Evolutionary conservation across 2,888 invertebrate genomes (phyloP).

Genomic region (Ophion costatus): DNA sequence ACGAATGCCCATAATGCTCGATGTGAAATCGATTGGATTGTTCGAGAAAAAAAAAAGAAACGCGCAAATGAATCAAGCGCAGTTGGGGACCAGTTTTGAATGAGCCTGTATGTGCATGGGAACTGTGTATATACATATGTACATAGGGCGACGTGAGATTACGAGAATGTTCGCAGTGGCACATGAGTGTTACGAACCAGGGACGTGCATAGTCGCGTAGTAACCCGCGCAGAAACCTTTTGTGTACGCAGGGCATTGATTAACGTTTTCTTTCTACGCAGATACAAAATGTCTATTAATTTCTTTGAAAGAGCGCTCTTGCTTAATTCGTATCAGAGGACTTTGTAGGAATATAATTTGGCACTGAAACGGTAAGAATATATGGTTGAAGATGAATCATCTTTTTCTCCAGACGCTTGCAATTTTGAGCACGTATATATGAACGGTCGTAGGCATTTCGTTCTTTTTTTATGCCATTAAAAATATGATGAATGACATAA

Average conservation of each 20-base stretch:
- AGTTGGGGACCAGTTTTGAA: background rate
- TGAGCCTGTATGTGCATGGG: slow-evolving; percentile 10
- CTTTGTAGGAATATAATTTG: too few species aligned
- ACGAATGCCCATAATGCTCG: too few species aligned
- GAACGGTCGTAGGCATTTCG: background rate
- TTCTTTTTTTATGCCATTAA: too few species aligned
- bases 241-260: background rate
- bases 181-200: slow-evolving; percentile 60
- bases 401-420: too few species aligned
- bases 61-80: background rate
- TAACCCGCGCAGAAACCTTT: slow-evolving; percentile 25
- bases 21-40: too few species aligned
- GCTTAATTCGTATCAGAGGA: too few species aligned
- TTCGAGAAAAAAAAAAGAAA: too few species aligned
- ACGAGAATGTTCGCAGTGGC: slow-evolving; percentile 64
- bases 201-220: slow-evolving; percentile 33
- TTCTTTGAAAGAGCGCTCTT: background rate
- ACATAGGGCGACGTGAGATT: slow-evolving; percentile 51
- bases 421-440: too few species aligned
- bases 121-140: slow-evolving; percentile 20
- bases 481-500: background rate
- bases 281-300: background rate
- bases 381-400: background rate
- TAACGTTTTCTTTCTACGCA: background rate
- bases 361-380: background rate